Base-by-base conservation (phyloP, 2,888 invertebrate species). In the Ferdinandea cuprea region DNA sequence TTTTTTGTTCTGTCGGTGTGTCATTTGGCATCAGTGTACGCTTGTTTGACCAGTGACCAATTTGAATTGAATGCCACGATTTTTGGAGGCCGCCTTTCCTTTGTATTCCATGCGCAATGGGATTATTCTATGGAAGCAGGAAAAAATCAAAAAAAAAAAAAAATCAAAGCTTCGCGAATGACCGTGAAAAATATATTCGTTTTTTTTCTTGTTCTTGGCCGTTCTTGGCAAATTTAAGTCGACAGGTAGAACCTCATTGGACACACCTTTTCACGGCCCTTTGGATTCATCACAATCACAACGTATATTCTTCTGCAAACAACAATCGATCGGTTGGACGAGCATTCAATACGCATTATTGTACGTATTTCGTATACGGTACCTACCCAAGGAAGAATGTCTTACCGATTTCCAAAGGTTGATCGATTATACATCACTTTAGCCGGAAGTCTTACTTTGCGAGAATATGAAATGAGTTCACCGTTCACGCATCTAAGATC, bases 51-150 rank as follows among this genome's bases (percentile, higher is more conserved):
- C 83, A 78, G 77, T 46, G 68, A 68, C 68, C 83, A 78, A 77
- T 83, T 83, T 83, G 83, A 83, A 83, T 77, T 83, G 83, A 83
- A 83, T 83, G 83, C 83, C 72, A 65, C 52, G 40, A 77, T 83
- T 77, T 81, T 77, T 77, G 81, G 81, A 77, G 80, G 61, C 81
- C 77, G 72, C 72, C 54, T 42, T n/a, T 76, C 66, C 66, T 83
- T 83, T 83, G 81, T 77, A 61, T 77, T 83, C 44, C 72, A 44
- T 56, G 50, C 59, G 77, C 61, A 72, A 42, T 83, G 71, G 71
- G 71, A 83, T 83, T 83, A 83, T 83, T 83, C 81, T 61, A 72
- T 66, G 37, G 74, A 48, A 13, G 68, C 50, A 15, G 19, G 30
- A 50, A 32, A 46, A n/a, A n/a, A n/a, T n/a, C n/a, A n/a, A n/a